phyloP scores from a whole-genome alignment of 2,797 vertebrate species.

The Simalia tracyae region DNA sequence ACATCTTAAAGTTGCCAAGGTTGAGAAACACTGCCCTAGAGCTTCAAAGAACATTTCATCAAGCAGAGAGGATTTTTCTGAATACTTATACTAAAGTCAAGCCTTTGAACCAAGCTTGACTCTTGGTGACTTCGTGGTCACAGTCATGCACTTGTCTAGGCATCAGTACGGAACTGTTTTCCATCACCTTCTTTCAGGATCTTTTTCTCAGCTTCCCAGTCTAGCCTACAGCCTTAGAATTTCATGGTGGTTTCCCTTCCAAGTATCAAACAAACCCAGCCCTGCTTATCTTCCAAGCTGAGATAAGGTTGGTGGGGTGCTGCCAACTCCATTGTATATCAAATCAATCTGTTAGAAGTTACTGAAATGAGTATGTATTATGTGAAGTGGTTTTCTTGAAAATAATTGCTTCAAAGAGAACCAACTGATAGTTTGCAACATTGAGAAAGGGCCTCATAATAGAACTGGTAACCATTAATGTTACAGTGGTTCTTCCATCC shows the following conservation, averaged over 20 bases:
- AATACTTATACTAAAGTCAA: neutral
- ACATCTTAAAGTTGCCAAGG: too few species aligned
- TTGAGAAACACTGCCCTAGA: neutral
- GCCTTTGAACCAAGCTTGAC: neutral
- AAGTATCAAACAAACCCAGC: neutral
- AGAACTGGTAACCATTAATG: neutral
- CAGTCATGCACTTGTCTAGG: neutral
- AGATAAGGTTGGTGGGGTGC: neutral
- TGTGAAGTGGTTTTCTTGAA: neutral
- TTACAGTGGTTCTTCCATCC: neutral
- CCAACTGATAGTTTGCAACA: neutral
- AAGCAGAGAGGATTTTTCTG: neutral
- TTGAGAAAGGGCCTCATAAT: neutral
- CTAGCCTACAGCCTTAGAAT: neutral
- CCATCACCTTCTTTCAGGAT: neutral
- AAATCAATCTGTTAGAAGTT: neutral
- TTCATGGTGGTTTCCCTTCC: neutral
- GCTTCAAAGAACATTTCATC: neutral
- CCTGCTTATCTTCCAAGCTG: neutral
- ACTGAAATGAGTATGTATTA: neutral
- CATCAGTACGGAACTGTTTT: neutral
- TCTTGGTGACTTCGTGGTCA: neutral
- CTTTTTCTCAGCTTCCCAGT: neutral
- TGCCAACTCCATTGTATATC: neutral
- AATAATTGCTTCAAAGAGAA: neutral